Conservation (phyloP, 2,888 invertebrate genomes). For the Beris chalybata region DNA sequence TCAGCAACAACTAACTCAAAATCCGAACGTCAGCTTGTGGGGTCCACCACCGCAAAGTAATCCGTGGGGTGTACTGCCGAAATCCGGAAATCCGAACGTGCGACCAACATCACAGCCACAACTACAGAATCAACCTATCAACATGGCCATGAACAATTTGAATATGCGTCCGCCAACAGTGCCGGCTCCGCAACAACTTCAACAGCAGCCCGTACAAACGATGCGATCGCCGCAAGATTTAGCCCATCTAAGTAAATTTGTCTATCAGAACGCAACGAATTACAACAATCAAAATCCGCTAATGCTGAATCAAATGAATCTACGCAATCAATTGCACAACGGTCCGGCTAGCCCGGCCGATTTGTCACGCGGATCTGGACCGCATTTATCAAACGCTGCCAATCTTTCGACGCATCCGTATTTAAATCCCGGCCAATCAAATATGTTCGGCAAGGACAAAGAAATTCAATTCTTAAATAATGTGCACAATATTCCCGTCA, state of each 20-base stretch:
- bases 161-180: conserved; percentile 39
- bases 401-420: conserved; percentile 37
- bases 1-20: conserved; percentile 43
- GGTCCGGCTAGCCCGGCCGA: conserved; percentile 54
- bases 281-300: conserved; percentile 43
- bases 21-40: conserved; percentile 55
- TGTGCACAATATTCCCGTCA: conserved; percentile 55
- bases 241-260: conserved; percentile 40
- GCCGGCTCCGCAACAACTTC: conserved; percentile 41
- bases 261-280: conserved; percentile 38
- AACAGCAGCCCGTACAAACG: conserved; percentile 40
- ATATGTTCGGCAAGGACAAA: conserved; percentile 49
- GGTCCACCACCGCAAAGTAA: conserved; percentile 55
- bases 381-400: conserved; percentile 42
- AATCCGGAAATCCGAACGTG: conserved; percentile 43
- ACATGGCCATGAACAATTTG: conserved; percentile 37
- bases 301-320: conserved; percentile 39
- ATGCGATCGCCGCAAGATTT: conserved; percentile 40
- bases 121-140: conserved; percentile 27
- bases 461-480: conserved; percentile 64
- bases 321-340: conserved; percentile 45
- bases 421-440: conserved; percentile 36
- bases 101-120: conserved; percentile 36
- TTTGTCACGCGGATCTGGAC: conserved; percentile 39
- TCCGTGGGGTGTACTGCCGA: conserved; percentile 53